Conservation (phyloP, 2,797 vertebrate genomes). For the Spinus olivaceus region DNA sequence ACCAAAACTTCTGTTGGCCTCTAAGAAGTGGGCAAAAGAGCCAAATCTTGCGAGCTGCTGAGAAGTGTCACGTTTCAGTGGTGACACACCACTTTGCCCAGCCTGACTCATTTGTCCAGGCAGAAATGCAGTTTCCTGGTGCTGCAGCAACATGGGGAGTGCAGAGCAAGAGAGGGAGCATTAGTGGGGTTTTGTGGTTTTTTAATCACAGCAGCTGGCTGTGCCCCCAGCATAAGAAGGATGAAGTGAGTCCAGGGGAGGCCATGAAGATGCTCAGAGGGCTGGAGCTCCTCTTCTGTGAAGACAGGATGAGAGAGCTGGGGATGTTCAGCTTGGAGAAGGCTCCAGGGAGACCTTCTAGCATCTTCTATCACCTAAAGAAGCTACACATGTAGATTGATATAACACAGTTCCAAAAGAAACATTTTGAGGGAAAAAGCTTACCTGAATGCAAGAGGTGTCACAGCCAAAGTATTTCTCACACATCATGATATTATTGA, state of each 20-base stretch:
- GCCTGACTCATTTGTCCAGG: background rate
- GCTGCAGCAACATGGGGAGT: background rate
- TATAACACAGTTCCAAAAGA: background rate
- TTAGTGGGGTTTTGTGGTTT: too few relatives aligned
- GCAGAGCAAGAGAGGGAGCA: background rate
- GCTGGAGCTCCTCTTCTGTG: background rate
- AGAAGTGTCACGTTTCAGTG: background rate
- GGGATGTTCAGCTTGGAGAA: background rate
- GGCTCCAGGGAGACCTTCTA: background rate
- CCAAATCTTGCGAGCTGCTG: background rate
- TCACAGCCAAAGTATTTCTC: background rate
- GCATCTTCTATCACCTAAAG: background rate
- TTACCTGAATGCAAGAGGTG: background rate
- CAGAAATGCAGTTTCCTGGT: background rate
- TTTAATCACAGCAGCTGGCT: background rate
- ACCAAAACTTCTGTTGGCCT: background rate
- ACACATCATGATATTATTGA: fast-evolving
- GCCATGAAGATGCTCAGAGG: background rate
- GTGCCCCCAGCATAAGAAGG: background rate
- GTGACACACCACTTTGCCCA: background rate
- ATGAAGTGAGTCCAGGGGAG: background rate
- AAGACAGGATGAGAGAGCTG: background rate
- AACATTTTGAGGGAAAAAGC: background rate
- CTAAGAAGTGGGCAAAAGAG: background rate
- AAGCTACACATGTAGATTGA: background rate